Evolutionary conservation across 2,797 vertebrate species (phyloP).

Genomic region (Chaunax sp.): DNA sequence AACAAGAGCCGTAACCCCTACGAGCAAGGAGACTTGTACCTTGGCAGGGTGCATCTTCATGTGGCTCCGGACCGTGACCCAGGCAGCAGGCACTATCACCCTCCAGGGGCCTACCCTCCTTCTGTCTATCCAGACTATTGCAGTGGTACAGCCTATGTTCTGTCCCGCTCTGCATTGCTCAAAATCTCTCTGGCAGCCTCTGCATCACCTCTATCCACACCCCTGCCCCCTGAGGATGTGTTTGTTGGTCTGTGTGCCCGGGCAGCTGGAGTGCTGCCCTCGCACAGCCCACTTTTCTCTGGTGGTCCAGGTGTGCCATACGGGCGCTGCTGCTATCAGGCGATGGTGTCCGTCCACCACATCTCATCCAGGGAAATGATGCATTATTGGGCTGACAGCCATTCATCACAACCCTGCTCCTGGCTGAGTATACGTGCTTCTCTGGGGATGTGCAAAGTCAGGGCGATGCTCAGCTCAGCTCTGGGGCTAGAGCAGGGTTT

Average conservation of each 20-base stretch:
- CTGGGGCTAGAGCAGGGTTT: constrained; percentile 64
- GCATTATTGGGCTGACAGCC: constrained; percentile 80
- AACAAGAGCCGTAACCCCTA: constrained; percentile 72
- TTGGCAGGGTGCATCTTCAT: constrained; percentile 87
- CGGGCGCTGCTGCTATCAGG: constrained; percentile 88
- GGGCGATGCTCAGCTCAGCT: constrained; percentile 72
- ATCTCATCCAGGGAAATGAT: constrained; percentile 83
- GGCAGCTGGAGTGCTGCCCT: constrained; percentile 84
- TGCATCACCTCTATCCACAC: constrained; percentile 68
- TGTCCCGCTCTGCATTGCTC: constrained; percentile 84
- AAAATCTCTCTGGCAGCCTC: constrained; percentile 81
- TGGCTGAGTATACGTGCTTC: constrained; percentile 79
- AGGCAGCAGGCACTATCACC: constrained; percentile 80
- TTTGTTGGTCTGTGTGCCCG: constrained; percentile 88
- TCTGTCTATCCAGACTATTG: constrained; percentile 89
- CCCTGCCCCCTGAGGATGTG: constrained; percentile 87
- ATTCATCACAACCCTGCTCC: constrained; percentile 78
- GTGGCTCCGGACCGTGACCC: constrained; percentile 83
- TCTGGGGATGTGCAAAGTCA: constrained; percentile 84
- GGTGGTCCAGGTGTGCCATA: constrained; percentile 85
- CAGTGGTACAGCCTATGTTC: constrained; percentile 89
- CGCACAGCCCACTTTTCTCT: constrained; percentile 85
- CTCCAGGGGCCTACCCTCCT: constrained; percentile 74
- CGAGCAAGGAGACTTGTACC: constrained; percentile 82
- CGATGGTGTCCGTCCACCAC: constrained; percentile 88